These are phyloP conservation scores for Pantherophis vulpinus DNA, from an alignment of 2,797 vertebrate genomes.

Conservation along the genomic window DNA sequence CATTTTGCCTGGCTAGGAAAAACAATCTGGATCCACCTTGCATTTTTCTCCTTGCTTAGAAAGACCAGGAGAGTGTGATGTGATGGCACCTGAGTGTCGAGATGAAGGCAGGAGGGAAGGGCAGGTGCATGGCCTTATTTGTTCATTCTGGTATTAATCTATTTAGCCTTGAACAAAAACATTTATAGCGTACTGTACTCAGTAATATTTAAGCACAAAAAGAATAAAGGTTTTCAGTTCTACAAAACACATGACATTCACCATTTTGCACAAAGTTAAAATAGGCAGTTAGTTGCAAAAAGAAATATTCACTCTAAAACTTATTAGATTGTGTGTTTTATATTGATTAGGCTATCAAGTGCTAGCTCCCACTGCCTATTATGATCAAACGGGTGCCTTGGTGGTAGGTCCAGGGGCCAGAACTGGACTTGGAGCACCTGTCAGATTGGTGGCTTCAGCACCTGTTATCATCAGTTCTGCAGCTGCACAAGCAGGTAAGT, in stretches of 20 bases:
- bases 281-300: conserved; percentile 15
- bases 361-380: conserved; percentile 93
- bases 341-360: conserved; percentile 89
- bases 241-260: background rate
- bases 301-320: background rate
- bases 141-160: background rate
- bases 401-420: conserved; percentile 94
- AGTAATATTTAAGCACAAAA: background rate
- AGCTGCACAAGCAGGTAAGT: conserved; percentile 92
- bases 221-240: background rate
- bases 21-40: background rate
- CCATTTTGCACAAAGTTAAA: background rate
- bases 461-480: conserved; percentile 95
- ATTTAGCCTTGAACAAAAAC: background rate
- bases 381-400: conserved; percentile 93
- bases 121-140: background rate
- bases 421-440: conserved; percentile 87
- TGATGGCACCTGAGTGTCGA: background rate
- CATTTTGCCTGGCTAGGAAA: background rate
- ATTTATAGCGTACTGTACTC: background rate
- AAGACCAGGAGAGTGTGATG: background rate
- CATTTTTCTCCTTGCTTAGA: background rate
- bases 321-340: conserved; percentile 32
- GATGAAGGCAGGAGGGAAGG: background rate
- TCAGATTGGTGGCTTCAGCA: conserved; percentile 90